phyloP scores from a whole-genome alignment of 2,888 invertebrate genomes.

The Morpho deidamia region DNA sequence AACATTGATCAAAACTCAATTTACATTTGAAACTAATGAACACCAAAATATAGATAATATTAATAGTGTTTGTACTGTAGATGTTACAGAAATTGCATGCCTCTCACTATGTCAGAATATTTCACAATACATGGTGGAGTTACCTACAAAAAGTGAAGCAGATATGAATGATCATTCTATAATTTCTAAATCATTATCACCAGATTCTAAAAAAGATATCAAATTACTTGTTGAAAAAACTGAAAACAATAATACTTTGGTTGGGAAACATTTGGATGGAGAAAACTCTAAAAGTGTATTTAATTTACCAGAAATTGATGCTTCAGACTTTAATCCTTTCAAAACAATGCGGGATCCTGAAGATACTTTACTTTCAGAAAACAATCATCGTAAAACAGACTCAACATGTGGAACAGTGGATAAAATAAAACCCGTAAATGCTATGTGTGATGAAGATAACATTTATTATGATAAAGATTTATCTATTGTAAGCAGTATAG shows the following conservation, averaged over 20 bases:
- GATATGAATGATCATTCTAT: not conserved
- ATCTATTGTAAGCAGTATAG: constrained; percentile 34
- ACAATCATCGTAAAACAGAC: not conserved
- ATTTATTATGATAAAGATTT: constrained; percentile 34
- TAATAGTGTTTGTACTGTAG: not conserved
- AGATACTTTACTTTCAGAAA: not conserved
- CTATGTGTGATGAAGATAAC: constrained; percentile 14
- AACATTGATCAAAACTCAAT: constrained; percentile 11
- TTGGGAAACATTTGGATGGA: too few species aligned
- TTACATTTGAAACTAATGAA: not conserved
- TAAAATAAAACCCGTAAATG: not conserved
- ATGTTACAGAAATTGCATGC: too few species aligned
- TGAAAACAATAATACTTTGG: too few species aligned
- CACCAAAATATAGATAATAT: not conserved
- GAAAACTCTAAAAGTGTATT: constrained; percentile 46
- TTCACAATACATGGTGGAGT: too few species aligned
- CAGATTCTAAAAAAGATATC: not conserved
- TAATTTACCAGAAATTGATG: constrained; percentile 62
- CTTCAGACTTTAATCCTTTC: constrained; percentile 55
- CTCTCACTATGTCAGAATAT: too few species aligned
- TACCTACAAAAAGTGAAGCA: not conserved
- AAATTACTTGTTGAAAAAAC: too few species aligned
- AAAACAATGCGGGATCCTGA: constrained; percentile 33
- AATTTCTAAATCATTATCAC: not conserved
- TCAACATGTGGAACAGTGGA: not conserved